Evolutionary conservation across 92 coral and sea anemone genomes (phyloP), one percentile per base, ranked within the genome.

Genomic region (Porites evermanni): DNA sequence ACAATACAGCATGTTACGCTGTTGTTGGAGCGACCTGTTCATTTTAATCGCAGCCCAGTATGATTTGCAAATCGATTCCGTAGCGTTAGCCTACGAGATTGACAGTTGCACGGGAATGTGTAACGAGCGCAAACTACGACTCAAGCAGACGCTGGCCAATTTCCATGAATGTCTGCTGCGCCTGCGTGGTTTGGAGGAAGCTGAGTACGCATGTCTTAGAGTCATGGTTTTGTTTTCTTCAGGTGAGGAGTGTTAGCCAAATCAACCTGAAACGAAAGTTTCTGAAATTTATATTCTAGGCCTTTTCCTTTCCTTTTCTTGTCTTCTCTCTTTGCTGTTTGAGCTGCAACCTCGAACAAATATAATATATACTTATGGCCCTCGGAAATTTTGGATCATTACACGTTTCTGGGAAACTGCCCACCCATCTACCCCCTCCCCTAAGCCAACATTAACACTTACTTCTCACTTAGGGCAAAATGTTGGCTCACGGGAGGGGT

Each of bases 131-230:
- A 89, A 93, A n/a, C 64, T 93, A 53, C 92, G 89, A 38, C 72
- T 88, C 71, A 92, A 92, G 59, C 90, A 93, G 75, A 91, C 94
- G 24, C 88, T 93, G 71, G 83, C 80, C 74, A 92, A 80, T 75
- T 82, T 93, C 60, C 87, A 85, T 32, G 96, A 93, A 76, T 79
- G 93, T 12, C 75, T 90, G 58, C 79, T 89, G 90, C 84, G 89
- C 72, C 82, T 90, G 50, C 74, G 91, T 52, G 92, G 91, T 53
- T 80, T 89, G 5, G 96, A 93, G 56, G 91, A 88, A 54, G 93
- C 96, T n/a, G 96, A 93, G 61, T 77, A 91, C 73, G 94, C 96
- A 44, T 93, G 96, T 79, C 75, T 93, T n/a, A 93, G 88, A 87
- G 93, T 91, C 1, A 91, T 93, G 38, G 75, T 86, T 53, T 61